phyloP scores from a whole-genome alignment of 2,113 vertebrate species.

The Pseudorhombus dupliciocellatus region DNA sequence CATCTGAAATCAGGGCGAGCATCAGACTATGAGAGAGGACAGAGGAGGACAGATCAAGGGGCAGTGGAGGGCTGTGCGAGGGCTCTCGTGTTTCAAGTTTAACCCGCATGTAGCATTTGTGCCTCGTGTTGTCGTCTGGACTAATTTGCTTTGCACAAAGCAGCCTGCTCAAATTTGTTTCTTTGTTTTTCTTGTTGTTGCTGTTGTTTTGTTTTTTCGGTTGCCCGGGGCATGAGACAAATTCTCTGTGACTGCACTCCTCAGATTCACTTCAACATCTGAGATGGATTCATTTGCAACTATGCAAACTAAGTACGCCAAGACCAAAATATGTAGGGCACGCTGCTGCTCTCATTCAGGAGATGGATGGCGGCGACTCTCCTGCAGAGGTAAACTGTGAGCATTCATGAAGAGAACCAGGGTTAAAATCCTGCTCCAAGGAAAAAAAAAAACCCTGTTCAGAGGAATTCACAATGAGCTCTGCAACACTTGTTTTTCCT shows the following conservation, averaged over 20 bases:
- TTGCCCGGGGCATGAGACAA: constrained; percentile 61
- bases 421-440: constrained; percentile 10
- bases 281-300: constrained; percentile 56
- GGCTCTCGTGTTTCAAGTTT: constrained; percentile 46
- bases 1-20: constrained; percentile 33
- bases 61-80: constrained; percentile 4
- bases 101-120: constrained; percentile 70
- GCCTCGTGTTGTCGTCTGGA: constrained; percentile 56
- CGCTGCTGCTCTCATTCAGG: constrained; percentile 29
- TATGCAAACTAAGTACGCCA: constrained; percentile 57
- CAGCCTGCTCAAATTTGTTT: constrained; percentile 66
- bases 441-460: not conserved
- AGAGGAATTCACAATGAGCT: not conserved
- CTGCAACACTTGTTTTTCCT: not conserved
- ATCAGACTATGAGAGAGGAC: constrained; percentile 4
- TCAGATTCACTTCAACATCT: constrained; percentile 57
- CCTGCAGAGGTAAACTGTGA: constrained; percentile 16
- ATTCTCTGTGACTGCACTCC: constrained; percentile 65
- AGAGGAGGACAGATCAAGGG: constrained; percentile 18
- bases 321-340: constrained; percentile 57
- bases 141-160: constrained; percentile 71
- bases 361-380: constrained; percentile 10
- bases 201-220: constrained; percentile 36
- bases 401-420: constrained; percentile 15
- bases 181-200: constrained; percentile 16